These are phyloP conservation scores for Psittacula derbiana DNA, from an alignment of 2,797 vertebrate species.

Conservation along the genomic window DNA sequence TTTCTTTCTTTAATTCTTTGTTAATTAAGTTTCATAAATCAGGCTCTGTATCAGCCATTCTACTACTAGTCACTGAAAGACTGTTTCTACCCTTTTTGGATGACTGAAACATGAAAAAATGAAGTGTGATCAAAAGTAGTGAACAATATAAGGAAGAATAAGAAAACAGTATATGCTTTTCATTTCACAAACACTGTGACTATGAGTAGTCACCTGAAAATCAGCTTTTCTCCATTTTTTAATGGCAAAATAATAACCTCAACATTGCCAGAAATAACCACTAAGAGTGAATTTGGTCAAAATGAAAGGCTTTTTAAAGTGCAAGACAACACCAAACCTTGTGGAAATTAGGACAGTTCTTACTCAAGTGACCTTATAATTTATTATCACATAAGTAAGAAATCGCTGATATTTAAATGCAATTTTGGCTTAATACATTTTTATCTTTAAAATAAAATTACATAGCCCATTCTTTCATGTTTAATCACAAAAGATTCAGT, in stretches of 20 bases:
- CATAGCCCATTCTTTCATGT: background rate
- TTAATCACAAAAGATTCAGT: background rate
- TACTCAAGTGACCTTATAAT: background rate
- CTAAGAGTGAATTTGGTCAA: background rate
- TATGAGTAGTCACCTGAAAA: background rate
- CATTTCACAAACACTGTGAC: background rate
- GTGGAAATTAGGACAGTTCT: background rate
- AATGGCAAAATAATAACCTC: background rate
- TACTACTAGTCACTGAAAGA: background rate
- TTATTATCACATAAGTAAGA: background rate
- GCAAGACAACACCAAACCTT: background rate
- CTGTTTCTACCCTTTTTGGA: background rate
- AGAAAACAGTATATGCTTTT: background rate
- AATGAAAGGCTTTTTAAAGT: background rate
- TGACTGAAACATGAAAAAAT: background rate
- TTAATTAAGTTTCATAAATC: slow-evolving; percentile 31
- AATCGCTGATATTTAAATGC: background rate
- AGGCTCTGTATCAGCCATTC: background rate
- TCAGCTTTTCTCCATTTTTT: background rate
- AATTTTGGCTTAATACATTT: background rate
- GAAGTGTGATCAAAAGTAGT: background rate
- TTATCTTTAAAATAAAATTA: background rate
- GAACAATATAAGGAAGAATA: background rate
- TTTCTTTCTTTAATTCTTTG: slow-evolving; percentile 16
- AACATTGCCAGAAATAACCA: background rate